Evolutionary conservation across 2,113 vertebrate species (phyloP).

Genomic region (Macquaria ambigua): DNA sequence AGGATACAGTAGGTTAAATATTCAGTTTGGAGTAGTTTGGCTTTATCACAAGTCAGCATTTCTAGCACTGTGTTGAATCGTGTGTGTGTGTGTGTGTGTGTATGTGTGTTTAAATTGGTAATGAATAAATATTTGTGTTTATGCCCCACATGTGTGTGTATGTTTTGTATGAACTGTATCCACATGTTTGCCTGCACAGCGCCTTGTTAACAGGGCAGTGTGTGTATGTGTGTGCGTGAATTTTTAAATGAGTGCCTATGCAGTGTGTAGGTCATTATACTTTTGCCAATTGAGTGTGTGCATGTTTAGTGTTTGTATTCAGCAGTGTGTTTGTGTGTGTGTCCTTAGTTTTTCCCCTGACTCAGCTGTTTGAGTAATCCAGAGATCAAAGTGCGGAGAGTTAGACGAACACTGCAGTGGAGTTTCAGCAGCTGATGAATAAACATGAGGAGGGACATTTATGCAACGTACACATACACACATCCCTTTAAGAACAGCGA

Average conservation of each 20-base stretch:
- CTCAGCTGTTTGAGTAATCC: conserved; percentile 65
- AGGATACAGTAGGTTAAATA: not conserved
- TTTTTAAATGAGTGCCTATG: not conserved
- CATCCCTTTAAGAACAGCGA: conserved; percentile 34
- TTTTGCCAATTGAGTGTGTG: conserved; percentile 12
- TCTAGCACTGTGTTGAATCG: not conserved
- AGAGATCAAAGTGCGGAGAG: conserved; percentile 69
- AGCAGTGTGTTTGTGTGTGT: conserved; percentile 46
- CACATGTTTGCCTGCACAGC: not conserved
- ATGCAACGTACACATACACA: conserved; percentile 48
- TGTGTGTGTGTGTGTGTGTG: not conserved
- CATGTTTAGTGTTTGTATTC: conserved; percentile 17
- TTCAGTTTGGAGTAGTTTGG: conserved; percentile 9
- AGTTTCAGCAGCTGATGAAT: conserved; percentile 72
- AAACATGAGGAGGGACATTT: conserved; percentile 72
- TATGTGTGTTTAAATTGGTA: conserved; percentile 5
- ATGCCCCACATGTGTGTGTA: not conserved
- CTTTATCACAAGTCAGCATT: conserved; percentile 22
- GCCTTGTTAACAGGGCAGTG: not conserved
- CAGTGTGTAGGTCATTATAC: conserved; percentile 5
- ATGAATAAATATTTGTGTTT: not conserved
- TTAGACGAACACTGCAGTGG: conserved; percentile 57
- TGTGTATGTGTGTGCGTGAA: not conserved
- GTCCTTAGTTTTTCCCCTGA: conserved; percentile 42
- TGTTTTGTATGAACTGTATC: not conserved